A percentile compares a stretch with the other conserved stretches of the same genome.
phyloP scores from a whole-genome alignment of 2,797 vertebrate species.

The Xiphophorus birchmanni region DNA sequence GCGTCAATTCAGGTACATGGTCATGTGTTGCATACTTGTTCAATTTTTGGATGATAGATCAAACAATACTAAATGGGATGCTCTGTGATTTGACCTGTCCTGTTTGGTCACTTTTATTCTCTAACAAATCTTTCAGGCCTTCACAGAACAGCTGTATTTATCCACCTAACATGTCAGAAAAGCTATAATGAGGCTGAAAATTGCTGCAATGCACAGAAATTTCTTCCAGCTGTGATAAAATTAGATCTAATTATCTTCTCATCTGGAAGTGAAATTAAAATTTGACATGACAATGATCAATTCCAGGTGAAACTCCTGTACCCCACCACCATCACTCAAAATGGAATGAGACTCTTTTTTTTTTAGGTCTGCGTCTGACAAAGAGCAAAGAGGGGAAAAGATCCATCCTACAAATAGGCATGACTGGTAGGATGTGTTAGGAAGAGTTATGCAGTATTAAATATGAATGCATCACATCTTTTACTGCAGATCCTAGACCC shows the following conservation, averaged over 20 bases:
- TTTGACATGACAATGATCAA: conserved; percentile 73
- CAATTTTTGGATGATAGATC: background rate
- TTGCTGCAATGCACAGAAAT: conserved; percentile 52
- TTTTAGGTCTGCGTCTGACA: conserved; percentile 25
- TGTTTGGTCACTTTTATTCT: conserved; percentile 22
- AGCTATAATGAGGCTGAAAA: conserved; percentile 54
- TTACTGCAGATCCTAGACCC: conserved; percentile 41
- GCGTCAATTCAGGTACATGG: background rate
- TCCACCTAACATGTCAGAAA: conserved; percentile 37
- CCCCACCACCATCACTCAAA: conserved; percentile 60
- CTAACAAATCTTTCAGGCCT: background rate
- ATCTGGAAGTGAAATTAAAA: conserved; percentile 63
- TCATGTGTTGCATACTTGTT: background rate
- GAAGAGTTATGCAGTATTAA: conserved; percentile 71
- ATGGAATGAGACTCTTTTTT: conserved; percentile 43
- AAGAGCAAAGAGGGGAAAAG: conserved; percentile 48
- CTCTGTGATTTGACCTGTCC: background rate
- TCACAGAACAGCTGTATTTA: background rate
- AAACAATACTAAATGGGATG: background rate
- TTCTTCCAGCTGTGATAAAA: conserved; percentile 68
- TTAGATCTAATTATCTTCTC: conserved; percentile 73
- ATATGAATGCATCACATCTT: conserved; percentile 70
- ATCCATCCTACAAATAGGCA: conserved; percentile 69
- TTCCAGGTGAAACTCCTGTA: conserved; percentile 66
- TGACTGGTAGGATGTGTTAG: conserved; percentile 68